phyloP scores from a whole-genome alignment of 2,797 vertebrate genomes.

The Alexandromys oeconomus region DNA sequence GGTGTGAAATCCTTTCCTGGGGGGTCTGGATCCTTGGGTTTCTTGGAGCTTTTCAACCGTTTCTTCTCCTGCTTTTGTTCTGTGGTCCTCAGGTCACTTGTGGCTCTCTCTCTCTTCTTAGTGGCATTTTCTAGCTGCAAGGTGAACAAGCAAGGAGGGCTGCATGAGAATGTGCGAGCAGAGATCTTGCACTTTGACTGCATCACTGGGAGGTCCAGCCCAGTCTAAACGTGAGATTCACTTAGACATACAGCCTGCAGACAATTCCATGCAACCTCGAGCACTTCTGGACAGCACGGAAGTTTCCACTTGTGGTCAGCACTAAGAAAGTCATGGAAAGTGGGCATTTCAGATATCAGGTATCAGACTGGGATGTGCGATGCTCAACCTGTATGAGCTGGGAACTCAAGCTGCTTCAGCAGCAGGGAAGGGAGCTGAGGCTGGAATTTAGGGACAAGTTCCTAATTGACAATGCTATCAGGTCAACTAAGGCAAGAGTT shows the following conservation, averaged over 20 bases:
- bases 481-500: neutral
- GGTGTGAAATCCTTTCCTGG: conserved; percentile 90
- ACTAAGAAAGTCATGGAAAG: neutral
- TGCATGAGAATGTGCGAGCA: neutral
- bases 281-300: neutral
- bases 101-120: conserved; percentile 88
- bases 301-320: neutral
- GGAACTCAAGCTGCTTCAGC: neutral
- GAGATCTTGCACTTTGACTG: neutral
- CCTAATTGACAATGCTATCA: neutral
- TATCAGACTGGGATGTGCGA: neutral
- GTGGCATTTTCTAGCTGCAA: conserved; percentile 85
- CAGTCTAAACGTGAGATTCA: neutral
- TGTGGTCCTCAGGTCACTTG: conserved; percentile 86
- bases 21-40: conserved; percentile 82
- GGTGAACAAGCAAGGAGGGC: neutral
- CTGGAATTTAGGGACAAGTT: neutral
- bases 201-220: too few species aligned
- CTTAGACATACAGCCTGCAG: neutral
- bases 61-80: conserved; percentile 92
- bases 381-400: neutral
- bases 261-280: neutral
- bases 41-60: conserved; percentile 86
- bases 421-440: neutral
- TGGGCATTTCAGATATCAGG: neutral